Conservation (phyloP, 1,140 invertebrate species). For the Brachystomella parvula region DNA sequence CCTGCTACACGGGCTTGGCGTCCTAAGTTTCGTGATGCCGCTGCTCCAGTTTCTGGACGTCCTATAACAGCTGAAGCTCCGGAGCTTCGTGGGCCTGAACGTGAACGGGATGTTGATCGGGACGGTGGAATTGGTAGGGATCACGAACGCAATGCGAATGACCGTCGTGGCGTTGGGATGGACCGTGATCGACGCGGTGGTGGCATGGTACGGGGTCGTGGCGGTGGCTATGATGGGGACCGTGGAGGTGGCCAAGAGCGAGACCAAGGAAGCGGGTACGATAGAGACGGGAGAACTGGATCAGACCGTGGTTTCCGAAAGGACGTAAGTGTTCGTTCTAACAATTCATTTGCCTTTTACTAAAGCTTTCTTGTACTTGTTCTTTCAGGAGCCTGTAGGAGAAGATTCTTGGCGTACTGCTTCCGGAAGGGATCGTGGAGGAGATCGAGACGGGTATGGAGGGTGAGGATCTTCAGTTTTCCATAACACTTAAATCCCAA, state of each 20-base stretch:
- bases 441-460: not conserved
- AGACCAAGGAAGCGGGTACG: not conserved
- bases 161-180: constrained; percentile 41
- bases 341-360: no score
- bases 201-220: constrained; percentile 21
- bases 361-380: no score
- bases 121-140: constrained; percentile 24
- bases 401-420: no score
- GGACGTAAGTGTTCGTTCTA: no score
- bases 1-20: constrained; percentile 23
- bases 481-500: no score
- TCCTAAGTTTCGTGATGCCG: not conserved
- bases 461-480: no score
- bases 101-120: constrained; percentile 18
- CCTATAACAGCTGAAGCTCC: not conserved
- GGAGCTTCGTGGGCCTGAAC: constrained; percentile 4
- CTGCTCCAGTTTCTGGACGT: not conserved
- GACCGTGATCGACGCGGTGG: constrained; percentile 30
- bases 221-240: not conserved
- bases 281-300: no score
- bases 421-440: not conserved
- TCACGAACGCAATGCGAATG: constrained; percentile 11
- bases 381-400: no score
- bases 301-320: no score
- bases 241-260: not conserved